These are phyloP conservation scores for Enteromius anoplus DNA, from an alignment of 2,797 vertebrate genomes.

Conservation along the genomic window DNA sequence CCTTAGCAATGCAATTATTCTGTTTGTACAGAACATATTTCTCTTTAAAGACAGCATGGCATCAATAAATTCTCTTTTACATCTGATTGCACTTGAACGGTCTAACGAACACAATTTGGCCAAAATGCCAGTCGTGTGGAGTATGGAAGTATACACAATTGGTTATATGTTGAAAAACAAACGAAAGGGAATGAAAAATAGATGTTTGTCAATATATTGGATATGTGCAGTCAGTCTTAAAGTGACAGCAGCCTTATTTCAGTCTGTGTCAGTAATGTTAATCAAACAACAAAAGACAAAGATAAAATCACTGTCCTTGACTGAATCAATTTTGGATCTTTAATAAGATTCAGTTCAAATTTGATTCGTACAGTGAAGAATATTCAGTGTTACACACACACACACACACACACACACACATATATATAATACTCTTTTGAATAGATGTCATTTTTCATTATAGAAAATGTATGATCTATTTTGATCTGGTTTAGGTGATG, in stretches of 20 bases:
- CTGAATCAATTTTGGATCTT: no score
- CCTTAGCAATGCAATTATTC: neutral
- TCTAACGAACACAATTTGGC: neutral
- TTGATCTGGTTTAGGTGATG: slow-evolving; percentile 26
- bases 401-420: no score
- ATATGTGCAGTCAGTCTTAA: neutral
- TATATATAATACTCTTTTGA: neutral
- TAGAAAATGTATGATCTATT: neutral
- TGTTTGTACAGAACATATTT: neutral
- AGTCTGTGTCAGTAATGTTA: neutral
- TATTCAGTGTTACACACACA: neutral
- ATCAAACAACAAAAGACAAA: neutral
- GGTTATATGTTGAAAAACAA: neutral
- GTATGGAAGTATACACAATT: neutral
- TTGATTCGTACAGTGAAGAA: neutral
- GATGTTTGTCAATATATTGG: neutral
- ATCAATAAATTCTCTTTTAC: neutral
- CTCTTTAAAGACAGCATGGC: neutral
- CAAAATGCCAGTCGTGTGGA: neutral
- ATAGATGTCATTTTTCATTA: neutral
- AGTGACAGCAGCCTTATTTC: neutral
- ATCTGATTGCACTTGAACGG: neutral
- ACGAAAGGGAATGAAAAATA: neutral
- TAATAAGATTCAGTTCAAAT: neutral
- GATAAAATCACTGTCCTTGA: no score